These are phyloP conservation scores for Clarias gariepinus DNA, from an alignment of 2,113 vertebrate genomes.

Conservation along the genomic window DNA sequence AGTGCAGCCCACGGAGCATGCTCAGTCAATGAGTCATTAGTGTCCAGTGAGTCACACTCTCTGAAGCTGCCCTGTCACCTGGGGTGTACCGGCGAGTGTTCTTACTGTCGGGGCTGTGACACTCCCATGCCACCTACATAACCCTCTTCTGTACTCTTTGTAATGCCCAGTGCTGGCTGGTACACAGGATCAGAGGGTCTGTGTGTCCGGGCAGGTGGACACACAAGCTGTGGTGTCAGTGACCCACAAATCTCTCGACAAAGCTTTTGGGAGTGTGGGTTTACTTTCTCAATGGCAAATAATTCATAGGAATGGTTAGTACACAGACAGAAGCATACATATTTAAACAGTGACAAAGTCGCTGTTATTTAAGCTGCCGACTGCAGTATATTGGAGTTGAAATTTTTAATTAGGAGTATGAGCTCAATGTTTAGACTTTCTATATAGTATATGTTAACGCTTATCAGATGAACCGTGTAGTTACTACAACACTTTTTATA, in stretches of 20 bases:
- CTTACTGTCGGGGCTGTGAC: background rate
- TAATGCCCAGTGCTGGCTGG: background rate
- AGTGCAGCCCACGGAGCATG: conserved; percentile 60
- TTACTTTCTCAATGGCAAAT: background rate
- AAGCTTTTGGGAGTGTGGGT: background rate
- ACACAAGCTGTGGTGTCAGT: background rate
- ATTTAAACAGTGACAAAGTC: background rate
- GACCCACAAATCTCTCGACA: background rate
- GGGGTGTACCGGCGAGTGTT: conserved; percentile 41
- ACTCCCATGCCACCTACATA: conserved; percentile 40
- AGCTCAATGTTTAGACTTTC: background rate
- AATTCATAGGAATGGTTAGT: background rate
- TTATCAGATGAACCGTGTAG: background rate
- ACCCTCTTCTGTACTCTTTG: background rate
- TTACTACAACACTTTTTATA: background rate
- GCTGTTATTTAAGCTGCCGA: background rate
- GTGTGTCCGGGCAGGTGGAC: background rate
- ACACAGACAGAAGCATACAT: background rate
- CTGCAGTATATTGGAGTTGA: background rate
- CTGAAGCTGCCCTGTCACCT: conserved; percentile 62
- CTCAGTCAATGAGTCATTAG: conserved; percentile 71
- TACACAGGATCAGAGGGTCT: background rate
- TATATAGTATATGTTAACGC: background rate
- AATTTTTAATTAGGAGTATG: background rate
- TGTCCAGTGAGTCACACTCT: conserved; percentile 56